These are phyloP conservation scores for Steatocranus sp. DNA, from an alignment of 2,797 vertebrate genomes.

Conservation along the genomic window DNA sequence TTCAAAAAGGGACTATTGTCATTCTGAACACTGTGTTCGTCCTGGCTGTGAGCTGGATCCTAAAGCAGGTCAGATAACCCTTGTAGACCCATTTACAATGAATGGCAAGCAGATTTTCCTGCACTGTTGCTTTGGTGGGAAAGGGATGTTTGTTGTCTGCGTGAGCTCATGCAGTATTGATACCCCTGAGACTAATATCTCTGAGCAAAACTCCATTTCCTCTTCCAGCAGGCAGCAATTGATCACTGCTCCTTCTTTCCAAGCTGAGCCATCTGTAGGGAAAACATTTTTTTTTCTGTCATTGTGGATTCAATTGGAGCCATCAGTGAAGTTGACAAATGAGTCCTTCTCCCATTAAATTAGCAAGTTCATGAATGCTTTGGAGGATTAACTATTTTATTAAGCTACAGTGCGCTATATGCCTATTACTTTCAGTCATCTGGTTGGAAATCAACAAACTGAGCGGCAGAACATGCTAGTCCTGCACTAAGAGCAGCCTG, in stretches of 20 bases:
- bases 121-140: neutral
- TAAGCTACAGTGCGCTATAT: neutral
- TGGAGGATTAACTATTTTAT: neutral
- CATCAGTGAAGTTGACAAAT: constrained; percentile 44
- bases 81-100: neutral
- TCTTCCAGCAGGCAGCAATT: constrained; percentile 38
- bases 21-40: neutral
- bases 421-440: neutral
- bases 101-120: constrained; percentile 22
- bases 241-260: constrained; percentile 34
- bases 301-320: constrained; percentile 33
- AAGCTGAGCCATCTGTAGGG: constrained; percentile 43
- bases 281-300: constrained; percentile 54
- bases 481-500: constrained; percentile 13
- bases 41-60: neutral
- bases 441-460: neutral
- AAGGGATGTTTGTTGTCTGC: constrained; percentile 21
- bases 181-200: constrained; percentile 45
- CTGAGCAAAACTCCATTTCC: constrained; percentile 52
- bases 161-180: constrained; percentile 42
- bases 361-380: constrained; percentile 6
- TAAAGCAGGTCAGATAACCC: neutral
- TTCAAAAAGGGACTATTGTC: neutral
- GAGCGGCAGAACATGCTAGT: neutral
- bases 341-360: constrained; percentile 6